Evolutionary conservation across 2,888 invertebrate genomes (phyloP).

Genomic region (Latrodectus hesperus): DNA sequence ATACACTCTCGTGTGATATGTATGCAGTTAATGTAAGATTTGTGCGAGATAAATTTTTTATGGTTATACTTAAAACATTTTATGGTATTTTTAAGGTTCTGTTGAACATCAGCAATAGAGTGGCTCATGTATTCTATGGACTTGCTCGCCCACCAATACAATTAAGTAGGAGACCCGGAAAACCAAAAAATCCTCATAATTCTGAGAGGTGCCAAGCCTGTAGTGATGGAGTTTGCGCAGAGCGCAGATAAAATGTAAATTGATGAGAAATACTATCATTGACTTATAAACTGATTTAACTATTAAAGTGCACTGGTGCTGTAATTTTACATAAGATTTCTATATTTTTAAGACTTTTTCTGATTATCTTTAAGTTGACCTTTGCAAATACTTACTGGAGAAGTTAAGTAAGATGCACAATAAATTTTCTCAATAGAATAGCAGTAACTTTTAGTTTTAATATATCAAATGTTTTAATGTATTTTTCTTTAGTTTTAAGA

Average conservation of each 20-base stretch:
- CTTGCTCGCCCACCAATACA: slow-evolving; percentile 75
- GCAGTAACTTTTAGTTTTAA: no score
- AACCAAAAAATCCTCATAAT: slow-evolving; percentile 76
- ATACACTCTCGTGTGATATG: no score
- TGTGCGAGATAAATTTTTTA: no score
- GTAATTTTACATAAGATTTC: not conserved
- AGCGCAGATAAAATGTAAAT: slow-evolving; percentile 51
- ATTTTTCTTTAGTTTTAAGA: no score
- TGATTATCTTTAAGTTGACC: not conserved
- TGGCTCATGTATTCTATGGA: slow-evolving; percentile 76
- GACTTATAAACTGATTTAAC: not conserved
- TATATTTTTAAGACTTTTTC: not conserved
- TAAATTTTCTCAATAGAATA: no score
- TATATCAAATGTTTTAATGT: no score
- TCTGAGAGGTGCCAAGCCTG: slow-evolving; percentile 76
- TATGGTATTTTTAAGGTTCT: slow-evolving; percentile 73
- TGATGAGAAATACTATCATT: not conserved
- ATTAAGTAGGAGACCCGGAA: slow-evolving; percentile 75
- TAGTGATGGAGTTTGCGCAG: slow-evolving; percentile 74
- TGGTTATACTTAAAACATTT: no score
- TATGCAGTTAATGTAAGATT: no score
- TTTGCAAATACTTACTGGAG: no score
- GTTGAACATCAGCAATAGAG: slow-evolving; percentile 75
- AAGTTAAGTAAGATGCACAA: no score
- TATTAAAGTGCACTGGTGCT: slow-evolving; percentile 1